A percentile compares a stretch with the other conserved stretches of the same genome.
Evolutionary conservation across 2,113 vertebrate genomes (phyloP).

Genomic region (Gymnogyps californianus): DNA sequence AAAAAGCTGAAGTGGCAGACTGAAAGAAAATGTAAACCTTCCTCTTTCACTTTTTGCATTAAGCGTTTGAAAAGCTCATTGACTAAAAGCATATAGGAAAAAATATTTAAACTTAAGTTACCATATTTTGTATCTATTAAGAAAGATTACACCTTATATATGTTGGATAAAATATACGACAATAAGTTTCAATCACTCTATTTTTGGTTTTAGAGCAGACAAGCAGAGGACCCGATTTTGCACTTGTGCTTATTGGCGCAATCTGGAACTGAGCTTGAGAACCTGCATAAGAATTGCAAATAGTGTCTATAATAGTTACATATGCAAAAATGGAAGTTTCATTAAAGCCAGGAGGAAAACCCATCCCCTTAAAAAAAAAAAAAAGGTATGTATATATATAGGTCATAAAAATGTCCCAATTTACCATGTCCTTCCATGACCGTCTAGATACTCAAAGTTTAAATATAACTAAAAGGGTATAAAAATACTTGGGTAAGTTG

Average conservation of each 20-base stretch:
- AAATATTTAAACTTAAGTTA: background rate
- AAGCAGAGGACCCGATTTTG: background rate
- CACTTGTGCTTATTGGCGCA: background rate
- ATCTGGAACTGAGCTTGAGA: background rate
- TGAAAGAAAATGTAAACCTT: background rate
- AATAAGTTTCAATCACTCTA: background rate
- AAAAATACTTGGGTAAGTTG: background rate
- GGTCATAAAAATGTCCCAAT: background rate
- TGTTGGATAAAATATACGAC: background rate
- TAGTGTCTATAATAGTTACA: background rate
- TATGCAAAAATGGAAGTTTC: background rate
- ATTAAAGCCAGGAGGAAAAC: background rate
- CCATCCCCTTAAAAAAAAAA: accelerated
- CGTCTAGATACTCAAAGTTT: background rate
- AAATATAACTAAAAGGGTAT: background rate
- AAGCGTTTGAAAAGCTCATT: background rate
- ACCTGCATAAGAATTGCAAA: background rate
- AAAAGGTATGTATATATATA: background rate
- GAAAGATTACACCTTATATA: background rate
- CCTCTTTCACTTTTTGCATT: background rate
- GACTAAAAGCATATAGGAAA: background rate
- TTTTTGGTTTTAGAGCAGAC: background rate
- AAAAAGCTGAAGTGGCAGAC: background rate
- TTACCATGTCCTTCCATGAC: background rate
- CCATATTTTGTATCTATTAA: background rate